Conservation (phyloP, 1,140 invertebrate genomes). For the Hirudo medicinalis region DNA sequence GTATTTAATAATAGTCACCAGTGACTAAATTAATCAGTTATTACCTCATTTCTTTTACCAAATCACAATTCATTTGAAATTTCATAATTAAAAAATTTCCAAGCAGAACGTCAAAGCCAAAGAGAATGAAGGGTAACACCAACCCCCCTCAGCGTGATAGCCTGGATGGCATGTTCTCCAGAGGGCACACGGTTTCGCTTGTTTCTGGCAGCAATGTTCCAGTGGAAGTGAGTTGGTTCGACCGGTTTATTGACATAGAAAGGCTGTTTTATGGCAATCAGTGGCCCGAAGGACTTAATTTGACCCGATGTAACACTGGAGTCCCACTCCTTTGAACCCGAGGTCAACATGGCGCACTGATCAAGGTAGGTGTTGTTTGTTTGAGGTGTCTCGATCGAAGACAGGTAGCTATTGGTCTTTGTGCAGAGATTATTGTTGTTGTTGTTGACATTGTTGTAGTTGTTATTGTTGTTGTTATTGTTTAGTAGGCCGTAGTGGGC, state of each 20-base stretch:
- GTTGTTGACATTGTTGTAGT: neutral
- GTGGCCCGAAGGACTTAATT: too few relatives aligned
- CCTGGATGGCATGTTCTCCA: neutral
- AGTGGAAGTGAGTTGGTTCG: slow-evolving; percentile 23
- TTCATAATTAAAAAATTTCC: neutral
- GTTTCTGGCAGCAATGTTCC: slow-evolving; percentile 11
- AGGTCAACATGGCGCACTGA: neutral
- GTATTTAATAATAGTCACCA: too few relatives aligned
- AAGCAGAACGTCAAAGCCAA: neutral
- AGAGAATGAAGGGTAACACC: neutral
- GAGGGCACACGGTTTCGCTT: neutral
- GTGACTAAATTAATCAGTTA: too few relatives aligned
- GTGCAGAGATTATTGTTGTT: slow-evolving; percentile 2
- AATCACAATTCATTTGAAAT: neutral
- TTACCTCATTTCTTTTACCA: too few relatives aligned
- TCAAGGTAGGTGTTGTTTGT: slow-evolving; percentile 5
- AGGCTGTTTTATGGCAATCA: neutral
- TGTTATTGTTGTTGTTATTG: neutral
- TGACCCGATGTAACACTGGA: neutral
- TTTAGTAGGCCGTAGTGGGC: neutral
- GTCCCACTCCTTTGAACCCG: slow-evolving; percentile 7
- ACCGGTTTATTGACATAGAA: neutral
- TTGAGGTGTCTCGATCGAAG: neutral
- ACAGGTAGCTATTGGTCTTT: slow-evolving; percentile 6
- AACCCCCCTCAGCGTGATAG: neutral